Evolutionary conservation across 2,797 vertebrate genomes (phyloP).

Genomic region (Syndactyla subalaris): DNA sequence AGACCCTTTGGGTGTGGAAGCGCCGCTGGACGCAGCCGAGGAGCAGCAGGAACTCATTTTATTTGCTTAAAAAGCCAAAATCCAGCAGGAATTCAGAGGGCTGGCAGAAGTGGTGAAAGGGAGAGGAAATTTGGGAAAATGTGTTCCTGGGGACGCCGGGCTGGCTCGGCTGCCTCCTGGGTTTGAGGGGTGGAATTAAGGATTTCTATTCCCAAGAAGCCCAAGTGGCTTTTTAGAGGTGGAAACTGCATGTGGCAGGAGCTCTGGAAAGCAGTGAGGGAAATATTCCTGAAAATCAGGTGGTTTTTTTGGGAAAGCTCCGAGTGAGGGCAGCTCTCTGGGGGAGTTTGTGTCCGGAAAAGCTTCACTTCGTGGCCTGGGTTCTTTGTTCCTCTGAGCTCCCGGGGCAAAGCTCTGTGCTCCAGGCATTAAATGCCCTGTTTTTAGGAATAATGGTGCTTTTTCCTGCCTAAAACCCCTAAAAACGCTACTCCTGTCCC

Average conservation of each 20-base stretch:
- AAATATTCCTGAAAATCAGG: not conserved
- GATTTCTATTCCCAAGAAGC: not conserved
- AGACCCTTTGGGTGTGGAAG: not conserved
- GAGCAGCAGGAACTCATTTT: not conserved
- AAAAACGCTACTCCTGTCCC: not conserved
- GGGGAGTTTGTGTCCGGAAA: not conserved
- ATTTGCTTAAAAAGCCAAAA: not conserved
- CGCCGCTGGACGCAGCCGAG: fast-evolving
- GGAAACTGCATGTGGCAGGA: not conserved
- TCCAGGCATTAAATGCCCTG: not conserved
- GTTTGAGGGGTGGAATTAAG: not conserved
- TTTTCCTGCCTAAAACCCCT: not conserved
- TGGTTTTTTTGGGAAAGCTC: not conserved
- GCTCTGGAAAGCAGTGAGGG: not conserved
- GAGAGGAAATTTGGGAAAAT: not conserved
- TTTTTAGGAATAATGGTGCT: not conserved
- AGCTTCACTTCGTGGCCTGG: not conserved
- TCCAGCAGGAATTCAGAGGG: not conserved
- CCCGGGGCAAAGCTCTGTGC: not conserved
- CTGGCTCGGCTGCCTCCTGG: not conserved
- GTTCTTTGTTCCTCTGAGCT: not conserved
- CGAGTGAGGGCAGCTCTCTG: not conserved
- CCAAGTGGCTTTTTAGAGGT: not conserved
- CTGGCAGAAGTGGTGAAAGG: not conserved
- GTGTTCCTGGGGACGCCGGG: not conserved